Base-by-base conservation (phyloP, 2,888 invertebrate genomes). In the Pandemis corylana region DNA sequence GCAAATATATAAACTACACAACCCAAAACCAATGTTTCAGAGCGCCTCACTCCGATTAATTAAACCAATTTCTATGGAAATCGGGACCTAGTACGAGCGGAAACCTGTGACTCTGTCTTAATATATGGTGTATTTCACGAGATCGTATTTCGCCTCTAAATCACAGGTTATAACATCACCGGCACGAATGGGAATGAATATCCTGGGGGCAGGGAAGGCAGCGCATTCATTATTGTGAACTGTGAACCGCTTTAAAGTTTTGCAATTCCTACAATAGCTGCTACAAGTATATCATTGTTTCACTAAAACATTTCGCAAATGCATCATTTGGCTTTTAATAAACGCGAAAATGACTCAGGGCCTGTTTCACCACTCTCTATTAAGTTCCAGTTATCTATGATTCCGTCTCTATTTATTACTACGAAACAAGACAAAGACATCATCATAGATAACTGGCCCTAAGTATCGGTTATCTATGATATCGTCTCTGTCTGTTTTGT, bases 1-100 rank as follows among this genome's bases (percentile, higher is more conserved):
- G 46, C 46, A 28, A 10, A 5, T 28, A 9, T 28, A 28, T 12
- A 5, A 59, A 28, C 28, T 56, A 6, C 13, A 56, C 2, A 13
- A 7, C 5, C 51, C 3, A 53, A n/a, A 67, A 67, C 13, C 53
- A 41, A 41, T 53, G 41, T 42, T 67, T 53, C 53, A 44, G n/a
- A 20, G 51, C 41, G 59, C 28, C 28, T n/a, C 13, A 56, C 46
- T 59, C 65, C 42, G 36, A 61, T 42, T 74, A 74, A 70, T 74
- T 65, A 65, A 41, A 61, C 64, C 74, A 74, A 74, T 74, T 70
- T 51, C 74, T 65, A 74, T 74, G 74, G 69, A 74, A 74, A 74
- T 70, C 51, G 69, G 69, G 53, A n/a, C 10, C 66, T 68, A 36
- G 51, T 15, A 15, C 10, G 15, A n/a, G 12, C 69, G 74, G 74